These are phyloP conservation scores for Ophonus ardosiacus DNA, from an alignment of 2,888 invertebrate genomes.

Conservation along the genomic window DNA sequence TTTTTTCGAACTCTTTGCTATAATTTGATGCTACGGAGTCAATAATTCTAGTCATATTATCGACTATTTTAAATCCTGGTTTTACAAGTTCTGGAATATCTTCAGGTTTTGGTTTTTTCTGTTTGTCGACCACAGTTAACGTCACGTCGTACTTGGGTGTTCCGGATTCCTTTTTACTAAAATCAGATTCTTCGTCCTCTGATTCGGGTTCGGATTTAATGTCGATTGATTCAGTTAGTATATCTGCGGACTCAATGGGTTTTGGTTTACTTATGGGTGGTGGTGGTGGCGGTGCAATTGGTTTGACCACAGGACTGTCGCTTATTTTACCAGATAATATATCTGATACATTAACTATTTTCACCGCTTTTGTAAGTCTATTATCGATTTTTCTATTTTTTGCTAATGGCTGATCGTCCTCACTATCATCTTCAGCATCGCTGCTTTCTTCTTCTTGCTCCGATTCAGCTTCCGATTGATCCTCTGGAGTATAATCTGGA, in stretches of 20 bases:
- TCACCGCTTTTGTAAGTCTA: constrained; percentile 30
- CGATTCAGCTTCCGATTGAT: constrained; percentile 42
- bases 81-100: constrained; percentile 68
- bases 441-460: constrained; percentile 33
- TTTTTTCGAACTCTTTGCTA: constrained; percentile 55
- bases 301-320: background rate
- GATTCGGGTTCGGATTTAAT: constrained; percentile 73
- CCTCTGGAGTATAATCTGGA: background rate
- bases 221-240: constrained; percentile 65
- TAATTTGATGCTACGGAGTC: constrained; percentile 67
- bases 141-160: constrained; percentile 67
- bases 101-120: constrained; percentile 70
- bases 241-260: background rate
- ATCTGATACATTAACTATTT: constrained; percentile 59
- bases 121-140: constrained; percentile 72
- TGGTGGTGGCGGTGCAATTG: background rate
- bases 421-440: constrained; percentile 39
- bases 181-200: constrained; percentile 71
- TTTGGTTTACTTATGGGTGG: background rate
- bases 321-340: constrained; percentile 58
- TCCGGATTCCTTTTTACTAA: constrained; percentile 68
- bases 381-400: constrained; percentile 26
- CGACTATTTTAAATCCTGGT: constrained; percentile 65
- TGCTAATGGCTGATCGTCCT: background rate
- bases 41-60: constrained; percentile 67